These are phyloP conservation scores for Drosophila insularis DNA, from an alignment of 1,140 invertebrate species.

Conservation along the genomic window DNA sequence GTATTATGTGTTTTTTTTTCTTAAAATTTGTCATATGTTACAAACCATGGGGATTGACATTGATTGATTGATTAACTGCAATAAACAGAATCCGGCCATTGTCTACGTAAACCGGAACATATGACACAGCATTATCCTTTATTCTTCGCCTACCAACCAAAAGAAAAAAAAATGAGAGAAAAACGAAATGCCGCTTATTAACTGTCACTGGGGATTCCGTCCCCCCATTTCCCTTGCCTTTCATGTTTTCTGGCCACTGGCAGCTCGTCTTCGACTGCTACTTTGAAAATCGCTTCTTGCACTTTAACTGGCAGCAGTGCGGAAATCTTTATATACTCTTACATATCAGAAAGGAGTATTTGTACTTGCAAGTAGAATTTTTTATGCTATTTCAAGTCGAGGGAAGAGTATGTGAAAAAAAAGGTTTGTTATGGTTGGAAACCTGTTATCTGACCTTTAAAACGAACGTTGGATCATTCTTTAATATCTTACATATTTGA, in stretches of 20 bases:
- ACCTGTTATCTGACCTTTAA: too few species aligned
- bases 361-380: not conserved
- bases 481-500: too few species aligned
- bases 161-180: slow-evolving; percentile 1
- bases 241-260: not conserved
- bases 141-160: not conserved
- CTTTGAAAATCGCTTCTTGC: slow-evolving; percentile 48
- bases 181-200: slow-evolving; percentile 41
- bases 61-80: slow-evolving; percentile 11
- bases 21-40: slow-evolving; percentile 6
- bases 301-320: slow-evolving; percentile 66
- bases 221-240: not conserved
- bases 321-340: slow-evolving; percentile 33
- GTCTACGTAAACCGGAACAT: slow-evolving; percentile 1
- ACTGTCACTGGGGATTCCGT: slow-evolving; percentile 14
- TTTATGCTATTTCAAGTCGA: too few species aligned
- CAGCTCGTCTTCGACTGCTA: not conserved
- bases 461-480: too few species aligned
- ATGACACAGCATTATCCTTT: slow-evolving; percentile 9
- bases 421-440: too few species aligned
- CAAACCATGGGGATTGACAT: not conserved
- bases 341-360: not conserved
- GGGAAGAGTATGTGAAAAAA: too few species aligned
- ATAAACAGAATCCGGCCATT: slow-evolving; percentile 5
- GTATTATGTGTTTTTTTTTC: not conserved